Evolutionary conservation across 2,797 vertebrate species (phyloP).

Genomic region (Girardinus metallicus): DNA sequence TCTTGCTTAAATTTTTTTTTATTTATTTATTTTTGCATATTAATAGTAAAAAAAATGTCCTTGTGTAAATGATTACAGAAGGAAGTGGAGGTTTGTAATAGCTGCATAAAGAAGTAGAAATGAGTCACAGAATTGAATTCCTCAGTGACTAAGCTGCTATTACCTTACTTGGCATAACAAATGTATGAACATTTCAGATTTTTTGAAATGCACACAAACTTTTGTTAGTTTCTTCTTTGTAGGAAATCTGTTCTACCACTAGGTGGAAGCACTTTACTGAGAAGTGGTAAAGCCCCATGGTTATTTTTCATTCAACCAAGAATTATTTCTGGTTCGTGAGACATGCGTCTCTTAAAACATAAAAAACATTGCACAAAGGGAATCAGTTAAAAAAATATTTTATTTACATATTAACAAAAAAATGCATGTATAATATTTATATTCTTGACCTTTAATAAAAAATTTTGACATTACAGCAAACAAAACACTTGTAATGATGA

Average conservation of each 20-base stretch:
- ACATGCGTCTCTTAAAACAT: neutral
- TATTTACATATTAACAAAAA: neutral
- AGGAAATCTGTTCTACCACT: slow-evolving; percentile 42
- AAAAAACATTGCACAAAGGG: neutral
- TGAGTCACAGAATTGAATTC: neutral
- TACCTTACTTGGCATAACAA: neutral
- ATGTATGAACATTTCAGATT: neutral
- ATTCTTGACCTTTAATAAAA: neutral
- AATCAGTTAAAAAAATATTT: neutral
- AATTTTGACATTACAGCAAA: neutral
- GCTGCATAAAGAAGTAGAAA: neutral
- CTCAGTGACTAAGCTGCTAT: neutral
- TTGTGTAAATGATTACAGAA: neutral
- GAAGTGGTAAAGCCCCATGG: neutral
- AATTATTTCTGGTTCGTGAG: neutral
- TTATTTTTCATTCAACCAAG: neutral
- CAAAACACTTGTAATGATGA: neutral
- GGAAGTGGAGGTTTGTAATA: neutral
- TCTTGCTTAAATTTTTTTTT: neutral
- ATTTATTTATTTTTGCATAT: no score
- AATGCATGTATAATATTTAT: neutral
- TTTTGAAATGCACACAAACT: neutral
- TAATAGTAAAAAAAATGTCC: neutral
- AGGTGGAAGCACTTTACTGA: slow-evolving; percentile 50
- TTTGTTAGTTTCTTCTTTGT: neutral